Percentiles rank a stretch among this genome's conserved stretches.
Evolutionary conservation across 2,797 vertebrate species (phyloP).

Genomic region (Okamejei kenojei): DNA sequence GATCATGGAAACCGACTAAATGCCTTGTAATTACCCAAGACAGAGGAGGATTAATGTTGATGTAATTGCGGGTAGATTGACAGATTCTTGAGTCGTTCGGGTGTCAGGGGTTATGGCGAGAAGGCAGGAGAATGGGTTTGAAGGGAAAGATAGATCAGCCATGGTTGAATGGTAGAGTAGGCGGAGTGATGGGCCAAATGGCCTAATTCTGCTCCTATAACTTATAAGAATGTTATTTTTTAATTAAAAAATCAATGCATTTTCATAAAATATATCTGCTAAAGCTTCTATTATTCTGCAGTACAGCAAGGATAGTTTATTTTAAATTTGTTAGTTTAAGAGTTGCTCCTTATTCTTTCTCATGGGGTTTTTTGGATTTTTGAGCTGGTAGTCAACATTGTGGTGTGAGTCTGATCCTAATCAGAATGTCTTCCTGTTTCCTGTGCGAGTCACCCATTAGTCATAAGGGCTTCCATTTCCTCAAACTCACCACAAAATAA

Average conservation of each 20-base stretch:
- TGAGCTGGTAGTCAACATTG: slow-evolving; percentile 29
- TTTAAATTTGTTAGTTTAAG: background rate
- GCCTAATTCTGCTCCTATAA: too few relatives aligned
- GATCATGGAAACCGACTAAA: too few relatives aligned
- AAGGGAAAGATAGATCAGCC: too few relatives aligned
- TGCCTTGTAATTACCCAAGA: too few relatives aligned
- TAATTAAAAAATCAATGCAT: background rate
- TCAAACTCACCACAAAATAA: slow-evolving; percentile 36
- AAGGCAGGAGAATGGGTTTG: too few relatives aligned
- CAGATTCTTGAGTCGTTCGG: too few relatives aligned
- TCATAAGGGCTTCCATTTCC: slow-evolving; percentile 37
- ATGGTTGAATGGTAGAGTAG: too few relatives aligned
- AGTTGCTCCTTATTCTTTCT: background rate
- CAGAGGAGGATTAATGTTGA: too few relatives aligned
- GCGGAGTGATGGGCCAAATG: too few relatives aligned
- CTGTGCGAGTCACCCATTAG: slow-evolving; percentile 34
- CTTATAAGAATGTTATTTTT: too few relatives aligned
- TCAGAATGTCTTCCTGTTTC: slow-evolving; percentile 38
- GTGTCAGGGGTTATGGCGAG: too few relatives aligned
- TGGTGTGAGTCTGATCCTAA: slow-evolving; percentile 35
- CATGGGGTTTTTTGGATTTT: slow-evolving; percentile 14
- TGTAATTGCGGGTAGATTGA: too few relatives aligned
- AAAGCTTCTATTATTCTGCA: background rate
- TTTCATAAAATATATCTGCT: background rate
- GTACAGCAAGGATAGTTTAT: background rate